Base-by-base conservation (phyloP, 2,888 invertebrate species). In the Microchrysa polita region DNA sequence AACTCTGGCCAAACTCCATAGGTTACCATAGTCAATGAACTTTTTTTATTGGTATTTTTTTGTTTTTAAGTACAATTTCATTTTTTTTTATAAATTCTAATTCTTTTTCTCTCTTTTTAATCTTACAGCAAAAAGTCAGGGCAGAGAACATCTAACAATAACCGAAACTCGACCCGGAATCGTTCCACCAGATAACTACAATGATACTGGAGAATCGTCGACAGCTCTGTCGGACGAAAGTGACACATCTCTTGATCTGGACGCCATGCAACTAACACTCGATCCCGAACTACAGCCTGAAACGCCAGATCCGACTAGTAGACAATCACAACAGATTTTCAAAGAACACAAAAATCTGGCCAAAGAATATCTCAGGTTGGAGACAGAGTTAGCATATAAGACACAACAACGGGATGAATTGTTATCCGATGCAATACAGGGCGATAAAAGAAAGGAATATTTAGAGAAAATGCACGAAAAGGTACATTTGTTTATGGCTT, bases 311-410 rank as follows among this genome's bases (percentile, higher is more conserved):
- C 88, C 90, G 78, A 88, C 87, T 79, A 90, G 90, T 80, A 89
- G 91, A 18, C 90, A 93, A 83, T 97, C 96, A 71, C 89, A 93
- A 83, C 88, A 91, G 77, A 93, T 97, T 80, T 97, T 93, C 82
- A 91, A 95, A 78, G 93, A 96, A 80, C 96, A 97, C 82, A 93
- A 93, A 81, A 88, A 93, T 85, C 85, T 96, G 78, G 95, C 95
- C 74, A 91, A 94, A 83, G 94, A 96, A 84, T 96, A 94, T 86
- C 88, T 96, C 74, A 92, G 92, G 85, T 93, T 94, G 79, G 94
- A 95, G 86, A 94, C 94, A 48, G 94, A 96, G 85, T 87, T 95
- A 76, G 93, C 93, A 48, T 90, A 93, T 80, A 87, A 94, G 74
- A 90, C 91, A 76, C 92, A 93, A 81, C 90, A 93, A 79, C 93